Conservation (phyloP, 2,113 vertebrate species). For the Mesembrinibis cayennensis region DNA sequence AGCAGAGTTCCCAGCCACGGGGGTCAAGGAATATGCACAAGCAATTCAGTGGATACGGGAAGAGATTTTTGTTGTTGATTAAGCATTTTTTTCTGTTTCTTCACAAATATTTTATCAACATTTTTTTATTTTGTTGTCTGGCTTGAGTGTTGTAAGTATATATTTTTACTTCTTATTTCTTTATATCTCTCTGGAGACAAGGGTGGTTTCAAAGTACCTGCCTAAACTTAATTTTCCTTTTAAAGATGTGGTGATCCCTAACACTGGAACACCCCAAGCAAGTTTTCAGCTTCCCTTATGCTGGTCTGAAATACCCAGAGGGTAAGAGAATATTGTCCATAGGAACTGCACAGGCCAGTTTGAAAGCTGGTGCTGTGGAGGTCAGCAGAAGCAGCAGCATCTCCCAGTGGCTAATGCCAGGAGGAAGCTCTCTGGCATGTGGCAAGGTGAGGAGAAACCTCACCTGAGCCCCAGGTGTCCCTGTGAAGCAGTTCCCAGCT, state of each 20-base stretch:
- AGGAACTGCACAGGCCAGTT: not conserved
- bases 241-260: not conserved
- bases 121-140: not conserved
- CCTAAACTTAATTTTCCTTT: not conserved
- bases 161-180: not conserved
- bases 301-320: not conserved
- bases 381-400: not conserved
- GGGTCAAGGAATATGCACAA: not conserved
- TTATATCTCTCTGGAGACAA: not conserved
- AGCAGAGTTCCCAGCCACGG: not conserved
- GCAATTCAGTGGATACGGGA: not conserved
- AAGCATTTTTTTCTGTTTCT: not conserved
- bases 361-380: not conserved
- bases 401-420: not conserved
- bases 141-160: not conserved
- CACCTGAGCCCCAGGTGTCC: not conserved
- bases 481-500: not conserved
- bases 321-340: not conserved
- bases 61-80: not conserved
- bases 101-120: not conserved
- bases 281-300: not conserved
- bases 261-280: not conserved
- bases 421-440: not conserved
- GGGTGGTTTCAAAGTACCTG: not conserved
- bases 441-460: not conserved